Conservation (phyloP, 2,797 vertebrate genomes). For the Psittacula derbiana region DNA sequence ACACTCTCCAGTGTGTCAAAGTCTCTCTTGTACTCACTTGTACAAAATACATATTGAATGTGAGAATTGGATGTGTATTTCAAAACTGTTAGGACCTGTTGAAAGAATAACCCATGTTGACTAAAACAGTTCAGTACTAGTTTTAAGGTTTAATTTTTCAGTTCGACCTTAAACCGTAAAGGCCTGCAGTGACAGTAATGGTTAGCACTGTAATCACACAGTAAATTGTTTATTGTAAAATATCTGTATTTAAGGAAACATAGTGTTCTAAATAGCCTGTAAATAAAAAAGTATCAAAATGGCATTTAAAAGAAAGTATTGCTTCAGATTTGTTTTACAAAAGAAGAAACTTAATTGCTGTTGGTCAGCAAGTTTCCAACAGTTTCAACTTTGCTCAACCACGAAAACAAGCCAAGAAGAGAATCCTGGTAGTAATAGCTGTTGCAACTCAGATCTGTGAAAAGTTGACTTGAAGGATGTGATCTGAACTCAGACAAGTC, state of each 20-base stretch:
- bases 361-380: not conserved
- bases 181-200: not conserved
- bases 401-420: not conserved
- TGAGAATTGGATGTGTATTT: not conserved
- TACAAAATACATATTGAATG: not conserved
- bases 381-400: not conserved
- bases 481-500: not conserved
- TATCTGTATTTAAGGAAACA: not conserved
- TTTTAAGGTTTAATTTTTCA: not conserved
- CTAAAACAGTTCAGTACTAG: not conserved
- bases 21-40: not conserved
- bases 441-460: not conserved
- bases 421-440: not conserved
- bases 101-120: not conserved
- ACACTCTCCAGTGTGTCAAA: not conserved
- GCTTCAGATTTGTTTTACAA: not conserved
- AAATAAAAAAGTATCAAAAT: not conserved
- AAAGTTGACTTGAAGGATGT: not conserved
- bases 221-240: not conserved
- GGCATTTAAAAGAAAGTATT: not conserved
- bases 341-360: not conserved
- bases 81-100: not conserved
- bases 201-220: not conserved
- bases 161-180: not conserved
- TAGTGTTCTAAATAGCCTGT: not conserved